Base-by-base conservation (phyloP, 2,797 vertebrate species). In the Botia kubotai region DNA sequence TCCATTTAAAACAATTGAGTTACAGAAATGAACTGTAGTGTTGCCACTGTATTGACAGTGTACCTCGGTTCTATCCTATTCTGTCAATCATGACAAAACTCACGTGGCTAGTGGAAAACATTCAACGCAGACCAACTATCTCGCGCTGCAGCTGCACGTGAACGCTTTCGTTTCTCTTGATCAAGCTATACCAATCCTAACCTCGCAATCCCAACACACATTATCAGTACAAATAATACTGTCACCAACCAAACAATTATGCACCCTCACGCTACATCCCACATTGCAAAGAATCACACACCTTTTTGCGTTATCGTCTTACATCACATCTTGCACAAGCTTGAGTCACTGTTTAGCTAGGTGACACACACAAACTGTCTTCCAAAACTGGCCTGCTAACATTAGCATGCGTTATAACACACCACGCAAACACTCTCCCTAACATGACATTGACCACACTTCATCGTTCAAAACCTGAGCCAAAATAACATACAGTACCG, bases 381-480 rank as follows among this genome's bases (percentile, higher is more conserved):
- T 46, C 67, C 13, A 46, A 7, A 77, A 26, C 72, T 50, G 26
- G 83, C 73, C 84, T 79, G 86, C 89, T 87, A 82, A 16, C 77
- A 6, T 10, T 23, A 75, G 57, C 77, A 50, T 19, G 33, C 16
- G 53, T 16, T 16, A 57, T 57, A 68, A 62, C 14, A 78, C 46
- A 17, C 23, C 60, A 2, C 4, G 33, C 21, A 17, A 63, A 14
- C 4, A 17, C 14, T 26, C 36, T 14, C 5, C 16, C 29, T 23
- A 63, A 19, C 48, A 72, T 10, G 2, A 0, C 39, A 13, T 57
- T 19, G 0, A 43, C 6, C 23, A 33, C 6, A 1, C 13, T 46
- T 8, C 2, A 57, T 12, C 36, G 14, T 13, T 23, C 12, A 23
- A 70, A 77, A 29, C 2, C 26, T 6, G 12, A 36, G 19, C 16